phyloP scores from a whole-genome alignment of 2,113 vertebrate species.

The Neogale vison region DNA sequence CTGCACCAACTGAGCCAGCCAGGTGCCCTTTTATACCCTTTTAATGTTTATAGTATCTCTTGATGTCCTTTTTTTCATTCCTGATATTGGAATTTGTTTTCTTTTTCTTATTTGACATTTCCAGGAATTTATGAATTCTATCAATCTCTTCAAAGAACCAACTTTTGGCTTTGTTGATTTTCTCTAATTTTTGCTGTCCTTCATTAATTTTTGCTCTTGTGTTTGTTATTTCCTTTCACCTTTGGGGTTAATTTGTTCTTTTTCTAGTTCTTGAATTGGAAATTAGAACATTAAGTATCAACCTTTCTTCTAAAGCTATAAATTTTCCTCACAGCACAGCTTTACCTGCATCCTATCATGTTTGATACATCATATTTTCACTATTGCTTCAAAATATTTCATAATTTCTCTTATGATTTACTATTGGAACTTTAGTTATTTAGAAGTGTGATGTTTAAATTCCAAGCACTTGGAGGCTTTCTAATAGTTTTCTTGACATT shows the following conservation, averaged over 20 bases:
- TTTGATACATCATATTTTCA: neutral
- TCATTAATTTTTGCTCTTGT: neutral
- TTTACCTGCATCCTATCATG: neutral
- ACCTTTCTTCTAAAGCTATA: neutral
- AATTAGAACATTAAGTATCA: neutral
- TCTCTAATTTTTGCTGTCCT: neutral
- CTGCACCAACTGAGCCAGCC: neutral
- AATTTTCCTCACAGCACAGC: neutral
- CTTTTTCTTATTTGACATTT: neutral
- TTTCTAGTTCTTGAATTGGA: neutral
- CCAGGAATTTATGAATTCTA: neutral
- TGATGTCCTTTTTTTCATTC: neutral
- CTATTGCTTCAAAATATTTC: neutral
- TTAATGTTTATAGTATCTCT: neutral
- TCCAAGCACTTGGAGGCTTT: neutral
- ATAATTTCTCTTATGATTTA: neutral
- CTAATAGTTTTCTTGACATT: neutral
- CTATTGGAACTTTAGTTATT: neutral
- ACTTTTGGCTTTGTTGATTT: neutral
- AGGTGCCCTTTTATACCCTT: neutral
- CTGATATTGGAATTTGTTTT: neutral
- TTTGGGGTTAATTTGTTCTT: neutral
- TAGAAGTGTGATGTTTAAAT: neutral
- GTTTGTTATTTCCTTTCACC: neutral
- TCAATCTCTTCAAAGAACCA: neutral